Percentiles rank a stretch among this genome's conserved stretches.
Evolutionary conservation across 2,113 vertebrate species (phyloP).

Genomic region (Amblyopsis rosae): DNA sequence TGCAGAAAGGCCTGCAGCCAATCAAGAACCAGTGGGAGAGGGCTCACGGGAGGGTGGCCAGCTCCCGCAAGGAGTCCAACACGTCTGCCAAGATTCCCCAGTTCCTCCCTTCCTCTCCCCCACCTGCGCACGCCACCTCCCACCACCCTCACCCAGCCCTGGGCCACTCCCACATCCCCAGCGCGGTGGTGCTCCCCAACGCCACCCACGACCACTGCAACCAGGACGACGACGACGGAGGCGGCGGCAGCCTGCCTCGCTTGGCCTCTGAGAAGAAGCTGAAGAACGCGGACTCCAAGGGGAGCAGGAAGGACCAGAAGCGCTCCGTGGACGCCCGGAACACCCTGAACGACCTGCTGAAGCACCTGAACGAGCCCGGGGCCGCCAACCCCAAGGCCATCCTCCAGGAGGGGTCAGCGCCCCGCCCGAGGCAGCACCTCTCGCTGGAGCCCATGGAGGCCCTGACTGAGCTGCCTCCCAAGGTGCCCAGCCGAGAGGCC

Average conservation of each 20-base stretch:
- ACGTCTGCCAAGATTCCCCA: slow-evolving; percentile 85
- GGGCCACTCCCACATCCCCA: slow-evolving; percentile 91
- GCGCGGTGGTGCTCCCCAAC: slow-evolving; percentile 95
- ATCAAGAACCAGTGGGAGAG: slow-evolving; percentile 92
- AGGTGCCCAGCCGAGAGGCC: slow-evolving; percentile 93
- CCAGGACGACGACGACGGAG: slow-evolving; percentile 80
- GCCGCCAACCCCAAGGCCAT: slow-evolving; percentile 87
- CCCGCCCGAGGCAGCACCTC: slow-evolving; percentile 86
- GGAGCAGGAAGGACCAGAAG: slow-evolving; percentile 89
- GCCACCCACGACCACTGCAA: slow-evolving; percentile 91
- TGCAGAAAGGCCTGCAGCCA: slow-evolving; percentile 91
- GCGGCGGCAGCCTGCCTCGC: slow-evolving; percentile 82
- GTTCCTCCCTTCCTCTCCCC: slow-evolving; percentile 88
- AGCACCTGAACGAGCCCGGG: slow-evolving; percentile 91
- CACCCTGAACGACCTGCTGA: slow-evolving; percentile 94
- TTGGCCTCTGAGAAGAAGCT: slow-evolving; percentile 81
- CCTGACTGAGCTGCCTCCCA: slow-evolving; percentile 91
- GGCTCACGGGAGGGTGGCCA: slow-evolving; percentile 78
- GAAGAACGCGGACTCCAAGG: slow-evolving; percentile 84
- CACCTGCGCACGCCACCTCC: slow-evolving; percentile 74
- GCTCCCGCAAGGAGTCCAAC: slow-evolving; percentile 84
- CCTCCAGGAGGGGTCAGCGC: slow-evolving; percentile 83
- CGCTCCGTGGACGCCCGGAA: slow-evolving; percentile 94
- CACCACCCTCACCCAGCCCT: slow-evolving; percentile 86
- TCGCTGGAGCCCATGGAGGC: slow-evolving; percentile 92